A percentile compares a stretch with the other conserved stretches of the same genome.
Conservation (phyloP, 2,797 vertebrate genomes). For the Notamacropus eugenii region DNA sequence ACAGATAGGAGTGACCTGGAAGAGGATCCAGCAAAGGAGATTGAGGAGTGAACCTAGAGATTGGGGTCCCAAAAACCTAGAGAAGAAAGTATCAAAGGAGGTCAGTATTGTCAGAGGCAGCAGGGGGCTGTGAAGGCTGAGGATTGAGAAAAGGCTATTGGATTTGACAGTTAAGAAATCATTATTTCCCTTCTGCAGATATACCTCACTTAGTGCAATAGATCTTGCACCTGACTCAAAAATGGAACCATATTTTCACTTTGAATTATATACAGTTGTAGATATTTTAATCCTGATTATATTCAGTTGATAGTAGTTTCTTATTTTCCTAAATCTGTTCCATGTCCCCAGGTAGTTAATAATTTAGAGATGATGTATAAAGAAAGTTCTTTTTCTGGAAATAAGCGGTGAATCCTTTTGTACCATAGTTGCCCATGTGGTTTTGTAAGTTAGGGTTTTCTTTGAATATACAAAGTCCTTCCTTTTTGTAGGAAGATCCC, state of each 20-base stretch:
- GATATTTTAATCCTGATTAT: background rate
- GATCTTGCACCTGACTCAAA: background rate
- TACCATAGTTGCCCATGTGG: background rate
- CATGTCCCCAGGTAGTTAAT: background rate
- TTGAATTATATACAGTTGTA: background rate
- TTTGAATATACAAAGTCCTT: background rate
- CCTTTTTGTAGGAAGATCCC: background rate
- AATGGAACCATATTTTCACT: background rate
- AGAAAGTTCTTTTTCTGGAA: background rate
- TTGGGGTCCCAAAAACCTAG: background rate
- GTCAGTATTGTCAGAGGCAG: background rate
- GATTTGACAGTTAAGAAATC: background rate
- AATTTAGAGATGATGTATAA: background rate
- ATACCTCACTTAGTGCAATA: background rate
- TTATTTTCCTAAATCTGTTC: background rate
- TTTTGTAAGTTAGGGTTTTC: background rate
- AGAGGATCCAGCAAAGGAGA: background rate
- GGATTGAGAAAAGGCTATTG: background rate
- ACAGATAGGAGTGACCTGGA: background rate
- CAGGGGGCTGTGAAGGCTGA: background rate
- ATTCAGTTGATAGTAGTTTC: background rate
- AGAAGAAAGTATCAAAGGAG: background rate
- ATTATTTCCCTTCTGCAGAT: background rate
- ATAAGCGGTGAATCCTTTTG: background rate
- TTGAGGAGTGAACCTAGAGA: background rate